Evolutionary conservation across 1,140 invertebrate species (phyloP).

Genomic region (Tetramorium alpestre): DNA sequence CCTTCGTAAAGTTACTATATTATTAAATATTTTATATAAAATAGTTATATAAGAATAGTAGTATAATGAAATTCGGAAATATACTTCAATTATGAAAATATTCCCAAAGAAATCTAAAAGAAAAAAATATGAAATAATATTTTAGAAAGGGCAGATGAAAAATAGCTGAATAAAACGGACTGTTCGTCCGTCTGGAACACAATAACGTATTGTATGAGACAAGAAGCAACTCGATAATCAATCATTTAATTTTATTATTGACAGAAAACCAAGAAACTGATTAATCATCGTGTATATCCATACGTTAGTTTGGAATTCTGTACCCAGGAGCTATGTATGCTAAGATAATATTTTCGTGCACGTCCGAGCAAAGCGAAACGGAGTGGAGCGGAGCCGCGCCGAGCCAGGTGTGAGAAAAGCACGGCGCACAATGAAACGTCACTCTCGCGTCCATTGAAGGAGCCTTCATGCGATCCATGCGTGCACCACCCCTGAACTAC

Average conservation of each 20-base stretch:
- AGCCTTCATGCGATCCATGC: conserved; percentile 44
- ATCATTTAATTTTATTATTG: conserved; percentile 20
- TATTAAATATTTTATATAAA: no score
- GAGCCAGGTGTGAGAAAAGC: conserved; percentile 80
- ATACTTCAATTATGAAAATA: neutral
- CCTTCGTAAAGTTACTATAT: neutral
- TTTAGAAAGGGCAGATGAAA: neutral
- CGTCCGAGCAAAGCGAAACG: neutral
- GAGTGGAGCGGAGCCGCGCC: neutral
- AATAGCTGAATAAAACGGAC: neutral
- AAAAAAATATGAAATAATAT: neutral
- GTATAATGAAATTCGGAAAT: no score
- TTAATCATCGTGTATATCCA: neutral
- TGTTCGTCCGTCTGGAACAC: neutral
- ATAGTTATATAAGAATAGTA: no score
- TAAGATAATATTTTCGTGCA: conserved; percentile 26
- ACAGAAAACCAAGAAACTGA: neutral
- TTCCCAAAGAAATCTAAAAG: neutral
- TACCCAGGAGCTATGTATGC: neutral
- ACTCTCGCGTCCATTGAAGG: conserved; percentile 69
- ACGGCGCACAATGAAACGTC: conserved; percentile 80
- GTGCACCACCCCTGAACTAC: conserved; percentile 73
- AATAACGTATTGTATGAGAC: neutral
- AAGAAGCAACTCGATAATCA: neutral
- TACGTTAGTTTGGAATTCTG: neutral